A percentile compares a stretch with the other conserved stretches of the same genome.
Conservation (phyloP, 2,113 vertebrate genomes). For the Balaeniceps rex region DNA sequence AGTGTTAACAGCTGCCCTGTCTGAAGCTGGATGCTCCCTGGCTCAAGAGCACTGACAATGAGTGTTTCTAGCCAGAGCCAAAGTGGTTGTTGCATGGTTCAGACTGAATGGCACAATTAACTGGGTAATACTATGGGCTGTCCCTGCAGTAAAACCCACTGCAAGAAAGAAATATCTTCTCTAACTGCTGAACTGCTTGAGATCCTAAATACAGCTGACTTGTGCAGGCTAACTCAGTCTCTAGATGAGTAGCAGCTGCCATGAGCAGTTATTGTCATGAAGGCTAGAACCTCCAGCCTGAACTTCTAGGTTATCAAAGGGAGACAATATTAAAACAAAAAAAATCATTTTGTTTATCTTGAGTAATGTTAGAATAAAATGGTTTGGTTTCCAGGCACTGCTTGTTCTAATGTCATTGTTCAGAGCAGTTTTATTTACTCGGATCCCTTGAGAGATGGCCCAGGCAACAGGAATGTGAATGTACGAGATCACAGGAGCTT, state of each 20-base stretch:
- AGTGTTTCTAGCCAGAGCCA: background rate
- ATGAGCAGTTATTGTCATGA: background rate
- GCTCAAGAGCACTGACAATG: background rate
- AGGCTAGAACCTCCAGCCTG: background rate
- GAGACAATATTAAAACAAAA: background rate
- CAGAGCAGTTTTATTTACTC: background rate
- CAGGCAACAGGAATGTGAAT: background rate
- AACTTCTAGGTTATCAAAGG: background rate
- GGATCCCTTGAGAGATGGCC: background rate
- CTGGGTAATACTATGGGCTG: background rate
- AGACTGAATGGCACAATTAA: background rate
- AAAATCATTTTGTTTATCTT: background rate
- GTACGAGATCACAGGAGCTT: background rate
- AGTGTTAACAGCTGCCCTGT: background rate
- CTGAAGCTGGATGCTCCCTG: background rate
- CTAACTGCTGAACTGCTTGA: background rate
- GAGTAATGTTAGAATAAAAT: background rate
- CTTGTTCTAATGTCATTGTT: background rate
- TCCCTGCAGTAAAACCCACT: background rate
- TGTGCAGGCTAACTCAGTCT: background rate
- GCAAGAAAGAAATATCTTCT: background rate
- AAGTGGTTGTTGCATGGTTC: background rate
- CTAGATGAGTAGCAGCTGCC: background rate
- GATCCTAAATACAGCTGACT: background rate
- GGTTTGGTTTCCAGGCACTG: background rate